Evolutionary conservation across 2,113 vertebrate genomes (phyloP), one percentile per base, ranked within the genome.

Genomic region (Perca schrenkii): DNA sequence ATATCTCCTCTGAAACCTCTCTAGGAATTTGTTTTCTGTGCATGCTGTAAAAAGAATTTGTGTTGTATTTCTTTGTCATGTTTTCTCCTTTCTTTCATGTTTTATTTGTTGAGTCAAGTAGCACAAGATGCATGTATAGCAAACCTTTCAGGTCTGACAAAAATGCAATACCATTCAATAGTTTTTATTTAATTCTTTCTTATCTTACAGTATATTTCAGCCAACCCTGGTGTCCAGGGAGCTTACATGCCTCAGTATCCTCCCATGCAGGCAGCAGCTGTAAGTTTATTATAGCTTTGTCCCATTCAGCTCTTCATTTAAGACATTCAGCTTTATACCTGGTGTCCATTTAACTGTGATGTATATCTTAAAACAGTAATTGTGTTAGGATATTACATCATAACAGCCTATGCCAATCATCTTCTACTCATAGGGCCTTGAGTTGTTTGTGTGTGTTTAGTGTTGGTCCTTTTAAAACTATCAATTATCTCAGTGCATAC

Each of bases 241-340:
- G 97, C 97, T 62, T 99, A 99, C 90, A 96, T 99, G 91, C 97
- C 98, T 85, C 98, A 98, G 77, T 99, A 99, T 69, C 93, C 97
- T 86, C 96, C 97, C 77, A 95, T 99, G 91, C 98, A 97, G 90
- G 96, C 97, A 46, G 90, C 97, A 70, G 93, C 97, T 0, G 97
- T 99, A 93, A 96, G 97, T 88, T 93, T 36, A 21, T 34, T 49
- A 3, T 46, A 4, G 43, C 31, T 65, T 68, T 43, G 36, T 61
- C 57, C 49, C 21, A 36, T 77, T 72, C 25, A 56, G 4, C 17
- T 28, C 52, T 57, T 52, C 10, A 69, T 84, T 22, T n/a, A 70
- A 53, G 22, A 15, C 68, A 69, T 50, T 70, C 54, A 8, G 43
- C 11, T 10, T 52, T 65, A 49, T 64, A 34, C 5, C 57, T 50